A percentile compares a stretch with the other conserved stretches of the same genome.
phyloP scores from a whole-genome alignment of 2,113 vertebrate genomes.

The Syngnathus scovelli region DNA sequence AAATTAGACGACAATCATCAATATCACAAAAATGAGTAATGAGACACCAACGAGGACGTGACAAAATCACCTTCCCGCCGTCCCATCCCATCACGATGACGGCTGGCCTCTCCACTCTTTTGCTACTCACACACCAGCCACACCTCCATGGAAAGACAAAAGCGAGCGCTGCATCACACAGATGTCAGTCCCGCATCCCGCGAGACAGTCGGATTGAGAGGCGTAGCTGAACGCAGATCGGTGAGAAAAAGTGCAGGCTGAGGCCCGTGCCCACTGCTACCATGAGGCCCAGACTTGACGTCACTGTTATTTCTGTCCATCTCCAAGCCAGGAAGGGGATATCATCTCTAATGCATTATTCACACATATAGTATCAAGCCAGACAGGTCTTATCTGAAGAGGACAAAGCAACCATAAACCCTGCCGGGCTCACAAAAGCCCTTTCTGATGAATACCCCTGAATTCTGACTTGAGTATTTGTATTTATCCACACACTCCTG shows the following conservation, averaged over 20 bases:
- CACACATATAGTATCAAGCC: slow-evolving; percentile 46
- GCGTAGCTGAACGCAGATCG: slow-evolving; percentile 46
- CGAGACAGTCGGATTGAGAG: slow-evolving; percentile 47
- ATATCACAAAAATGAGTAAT: not conserved
- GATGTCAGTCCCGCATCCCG: slow-evolving; percentile 11
- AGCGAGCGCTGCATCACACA: slow-evolving; percentile 38
- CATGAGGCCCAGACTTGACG: slow-evolving; percentile 37
- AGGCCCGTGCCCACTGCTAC: slow-evolving; percentile 39
- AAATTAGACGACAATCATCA: not conserved
- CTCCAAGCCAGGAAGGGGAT: slow-evolving; percentile 53
- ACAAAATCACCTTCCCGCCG: slow-evolving; percentile 12
- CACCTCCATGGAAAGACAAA: slow-evolving; percentile 50
- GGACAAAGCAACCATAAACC: slow-evolving; percentile 37
- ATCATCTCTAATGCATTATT: slow-evolving; percentile 62
- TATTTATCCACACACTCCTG: not conserved
- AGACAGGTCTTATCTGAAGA: slow-evolving; percentile 46
- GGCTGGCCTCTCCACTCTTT: slow-evolving; percentile 27
- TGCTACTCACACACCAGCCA: slow-evolving; percentile 48
- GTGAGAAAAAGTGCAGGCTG: slow-evolving; percentile 45
- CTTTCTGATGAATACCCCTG: slow-evolving; percentile 8
- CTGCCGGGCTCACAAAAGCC: slow-evolving; percentile 9
- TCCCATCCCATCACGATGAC: slow-evolving; percentile 8
- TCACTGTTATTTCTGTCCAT: slow-evolving; percentile 63
- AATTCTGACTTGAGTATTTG: slow-evolving; percentile 6
- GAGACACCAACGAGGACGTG: not conserved